Evolutionary conservation across 2,113 vertebrate species (phyloP).

Genomic region (Budorcas taxicolor): DNA sequence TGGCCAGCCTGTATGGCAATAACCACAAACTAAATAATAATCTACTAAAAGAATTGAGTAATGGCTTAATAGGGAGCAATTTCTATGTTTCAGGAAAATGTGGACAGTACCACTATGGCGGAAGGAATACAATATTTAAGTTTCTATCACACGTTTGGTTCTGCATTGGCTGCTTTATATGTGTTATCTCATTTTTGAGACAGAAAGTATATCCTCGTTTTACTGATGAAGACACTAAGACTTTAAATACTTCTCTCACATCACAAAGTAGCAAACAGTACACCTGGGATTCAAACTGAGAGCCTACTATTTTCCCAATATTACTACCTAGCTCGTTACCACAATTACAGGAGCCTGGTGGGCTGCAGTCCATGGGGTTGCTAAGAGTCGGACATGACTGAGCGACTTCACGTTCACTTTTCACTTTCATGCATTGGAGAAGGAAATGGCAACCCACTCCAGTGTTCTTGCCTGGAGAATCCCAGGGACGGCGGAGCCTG

Average conservation of each 20-base stretch:
- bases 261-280: not conserved
- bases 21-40: not conserved
- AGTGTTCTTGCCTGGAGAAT: too few relatives aligned
- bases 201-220: not conserved
- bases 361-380: too few relatives aligned
- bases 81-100: conserved; percentile 10
- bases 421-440: too few relatives aligned
- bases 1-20: not conserved
- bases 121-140: not conserved
- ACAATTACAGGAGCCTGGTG: not conserved
- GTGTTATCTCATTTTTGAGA: not conserved
- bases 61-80: not conserved
- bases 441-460: too few relatives aligned
- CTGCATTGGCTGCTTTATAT: not conserved
- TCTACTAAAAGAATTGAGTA: not conserved
- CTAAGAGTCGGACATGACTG: too few relatives aligned
- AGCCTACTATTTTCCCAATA: not conserved
- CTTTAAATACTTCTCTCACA: not conserved
- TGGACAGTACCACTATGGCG: not conserved
- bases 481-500: too few relatives aligned
- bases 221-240: not conserved
- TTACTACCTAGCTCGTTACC: not conserved
- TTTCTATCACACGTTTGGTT: not conserved
- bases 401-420: too few relatives aligned
- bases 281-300: not conserved